Conservation (phyloP, 2,113 vertebrate species). For the Guaruba guarouba region DNA sequence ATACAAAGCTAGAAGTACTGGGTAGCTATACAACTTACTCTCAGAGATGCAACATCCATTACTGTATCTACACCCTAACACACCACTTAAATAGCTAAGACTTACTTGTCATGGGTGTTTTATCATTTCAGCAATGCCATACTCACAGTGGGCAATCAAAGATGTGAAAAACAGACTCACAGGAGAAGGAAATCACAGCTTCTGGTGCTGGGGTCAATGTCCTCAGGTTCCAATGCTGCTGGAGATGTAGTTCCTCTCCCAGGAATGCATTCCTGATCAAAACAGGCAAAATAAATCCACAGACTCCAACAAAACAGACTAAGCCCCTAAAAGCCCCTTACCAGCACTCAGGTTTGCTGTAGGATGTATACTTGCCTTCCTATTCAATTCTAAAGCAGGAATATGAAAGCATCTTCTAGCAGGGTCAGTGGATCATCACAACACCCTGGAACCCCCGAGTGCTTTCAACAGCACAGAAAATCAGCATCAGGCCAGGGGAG, state of each 20-base stretch:
- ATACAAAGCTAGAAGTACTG: rapidly evolving
- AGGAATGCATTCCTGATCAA: not conserved
- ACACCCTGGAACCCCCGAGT: not conserved
- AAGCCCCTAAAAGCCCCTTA: not conserved
- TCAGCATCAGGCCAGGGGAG: rapidly evolving
- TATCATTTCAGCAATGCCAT: not conserved
- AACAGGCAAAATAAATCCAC: not conserved
- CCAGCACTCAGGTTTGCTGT: not conserved
- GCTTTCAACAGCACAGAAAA: not conserved
- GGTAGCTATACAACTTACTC: not conserved
- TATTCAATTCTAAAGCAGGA: not conserved
- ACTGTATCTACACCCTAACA: rapidly evolving
- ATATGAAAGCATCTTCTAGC: not conserved
- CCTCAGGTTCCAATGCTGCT: not conserved
- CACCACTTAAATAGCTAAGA: not conserved
- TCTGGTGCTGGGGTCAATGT: not conserved
- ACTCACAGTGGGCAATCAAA: not conserved
- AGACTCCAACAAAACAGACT: not conserved
- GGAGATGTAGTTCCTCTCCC: not conserved
- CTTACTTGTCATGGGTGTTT: not conserved
- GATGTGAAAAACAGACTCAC: not conserved
- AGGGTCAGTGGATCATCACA: not conserved
- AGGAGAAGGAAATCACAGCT: not conserved
- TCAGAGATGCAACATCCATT: not conserved
- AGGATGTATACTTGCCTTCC: not conserved